phyloP scores from a whole-genome alignment of 2,888 invertebrate species.

The Eupithecia subumbrata region DNA sequence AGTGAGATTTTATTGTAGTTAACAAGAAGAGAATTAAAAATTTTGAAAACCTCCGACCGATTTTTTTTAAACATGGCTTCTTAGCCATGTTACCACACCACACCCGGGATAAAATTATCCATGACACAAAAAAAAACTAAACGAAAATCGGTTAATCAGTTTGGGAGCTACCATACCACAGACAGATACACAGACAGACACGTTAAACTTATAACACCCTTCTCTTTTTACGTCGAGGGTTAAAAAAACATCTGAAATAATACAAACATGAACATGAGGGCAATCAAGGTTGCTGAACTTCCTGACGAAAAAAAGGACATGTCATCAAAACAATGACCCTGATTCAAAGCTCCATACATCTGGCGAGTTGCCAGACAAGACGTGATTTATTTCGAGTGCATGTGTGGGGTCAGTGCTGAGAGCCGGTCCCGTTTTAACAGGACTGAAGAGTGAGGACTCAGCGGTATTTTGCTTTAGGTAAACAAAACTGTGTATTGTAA shows the following conservation, averaged over 20 bases:
- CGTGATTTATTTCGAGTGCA: constrained; percentile 36
- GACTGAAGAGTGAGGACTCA: constrained; percentile 11
- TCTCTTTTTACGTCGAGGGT: too few relatives aligned
- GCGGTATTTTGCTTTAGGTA: not conserved
- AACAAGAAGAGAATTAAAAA: too few relatives aligned
- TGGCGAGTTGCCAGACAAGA: constrained; percentile 42
- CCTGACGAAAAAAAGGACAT: constrained; percentile 14
- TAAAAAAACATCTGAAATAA: not conserved
- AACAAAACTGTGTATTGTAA: not conserved
- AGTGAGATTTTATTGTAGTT: not conserved
- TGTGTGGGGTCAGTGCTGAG: constrained; percentile 27
- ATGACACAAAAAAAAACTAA: too few relatives aligned
- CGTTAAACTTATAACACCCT: too few relatives aligned
- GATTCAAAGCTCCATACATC: constrained; percentile 30
- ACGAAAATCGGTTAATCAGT: too few relatives aligned
- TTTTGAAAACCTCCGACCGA: too few relatives aligned
- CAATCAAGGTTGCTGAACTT: not conserved
- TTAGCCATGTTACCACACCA: too few relatives aligned
- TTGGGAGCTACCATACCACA: too few relatives aligned
- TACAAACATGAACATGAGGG: not conserved
- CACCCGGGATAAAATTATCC: too few relatives aligned
- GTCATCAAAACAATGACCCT: constrained; percentile 10
- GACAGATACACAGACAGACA: too few relatives aligned
- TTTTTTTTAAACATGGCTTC: too few relatives aligned
- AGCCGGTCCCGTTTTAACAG: constrained; percentile 28